Evolutionary conservation across 2,888 invertebrate genomes (phyloP).

Genomic region (Cremastinae sp.): DNA sequence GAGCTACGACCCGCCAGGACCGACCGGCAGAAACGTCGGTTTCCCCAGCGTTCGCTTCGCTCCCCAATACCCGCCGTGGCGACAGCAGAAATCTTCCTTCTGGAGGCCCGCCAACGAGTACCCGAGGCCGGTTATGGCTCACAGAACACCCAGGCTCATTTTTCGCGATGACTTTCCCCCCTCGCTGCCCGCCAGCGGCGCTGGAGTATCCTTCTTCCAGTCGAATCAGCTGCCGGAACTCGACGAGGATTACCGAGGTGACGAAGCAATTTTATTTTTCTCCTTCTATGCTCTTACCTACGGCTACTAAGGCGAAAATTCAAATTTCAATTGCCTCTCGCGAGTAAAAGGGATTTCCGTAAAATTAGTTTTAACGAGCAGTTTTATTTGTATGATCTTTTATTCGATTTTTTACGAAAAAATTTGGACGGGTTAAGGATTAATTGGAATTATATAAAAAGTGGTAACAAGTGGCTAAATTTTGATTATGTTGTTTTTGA

Average conservation of each 20-base stretch:
- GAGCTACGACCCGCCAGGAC: constrained; percentile 66
- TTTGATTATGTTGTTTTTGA: too few relatives aligned
- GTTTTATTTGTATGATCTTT: too few relatives aligned
- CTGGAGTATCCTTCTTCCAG: constrained; percentile 74
- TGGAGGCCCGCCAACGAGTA: constrained; percentile 71
- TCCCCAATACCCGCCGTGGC: constrained; percentile 70
- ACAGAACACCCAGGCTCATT: constrained; percentile 77
- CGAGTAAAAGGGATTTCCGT: too few relatives aligned
- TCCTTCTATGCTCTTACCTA: background rate
- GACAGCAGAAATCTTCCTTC: constrained; percentile 76
- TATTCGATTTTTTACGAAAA: too few relatives aligned
- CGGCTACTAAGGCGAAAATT: too few relatives aligned
- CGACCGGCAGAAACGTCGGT: constrained; percentile 61
- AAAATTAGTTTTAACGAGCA: too few relatives aligned
- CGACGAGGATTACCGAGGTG: constrained; percentile 78
- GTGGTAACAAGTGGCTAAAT: too few relatives aligned
- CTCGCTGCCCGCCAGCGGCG: constrained; percentile 68
- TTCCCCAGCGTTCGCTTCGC: constrained; percentile 67
- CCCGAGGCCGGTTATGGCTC: constrained; percentile 76
- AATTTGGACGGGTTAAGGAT: too few relatives aligned
- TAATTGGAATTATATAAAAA: too few relatives aligned
- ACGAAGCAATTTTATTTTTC: background rate
- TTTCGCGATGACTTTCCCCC: constrained; percentile 77
- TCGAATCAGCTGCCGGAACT: constrained; percentile 77
- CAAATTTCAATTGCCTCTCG: too few relatives aligned